Conservation (phyloP, 2,888 invertebrate species). For the Nephrocerus scutellatus region DNA sequence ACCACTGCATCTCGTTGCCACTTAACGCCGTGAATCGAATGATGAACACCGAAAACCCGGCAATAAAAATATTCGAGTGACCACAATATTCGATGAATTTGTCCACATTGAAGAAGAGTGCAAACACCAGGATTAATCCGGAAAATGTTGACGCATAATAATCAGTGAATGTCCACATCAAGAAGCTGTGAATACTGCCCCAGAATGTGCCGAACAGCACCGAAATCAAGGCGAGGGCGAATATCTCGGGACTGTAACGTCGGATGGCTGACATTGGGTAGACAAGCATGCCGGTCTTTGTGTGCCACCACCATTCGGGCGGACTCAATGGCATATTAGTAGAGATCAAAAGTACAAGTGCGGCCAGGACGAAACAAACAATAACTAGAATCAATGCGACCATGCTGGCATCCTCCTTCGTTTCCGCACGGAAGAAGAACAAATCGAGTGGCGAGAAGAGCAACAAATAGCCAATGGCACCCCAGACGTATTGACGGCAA, state of each 20-base stretch:
- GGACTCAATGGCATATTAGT: constrained; percentile 67
- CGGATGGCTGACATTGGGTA: constrained; percentile 73
- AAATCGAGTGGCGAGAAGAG: constrained; percentile 56
- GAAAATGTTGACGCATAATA: constrained; percentile 29
- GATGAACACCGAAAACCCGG: constrained; percentile 75
- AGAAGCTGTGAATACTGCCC: constrained; percentile 71
- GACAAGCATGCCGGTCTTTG: constrained; percentile 66
- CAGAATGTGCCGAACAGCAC: constrained; percentile 68
- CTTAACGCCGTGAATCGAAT: constrained; percentile 63
- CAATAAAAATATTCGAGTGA: constrained; percentile 73
- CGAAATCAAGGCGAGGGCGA: constrained; percentile 61
- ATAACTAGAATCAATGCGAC: constrained; percentile 39
- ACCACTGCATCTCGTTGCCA: constrained; percentile 51
- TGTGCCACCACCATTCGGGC: constrained; percentile 86
- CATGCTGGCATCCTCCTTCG: constrained; percentile 31
- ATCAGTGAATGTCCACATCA: constrained; percentile 57
- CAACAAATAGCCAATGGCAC: constrained; percentile 65
- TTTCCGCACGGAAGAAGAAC: constrained; percentile 40
- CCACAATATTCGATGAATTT: constrained; percentile 75
- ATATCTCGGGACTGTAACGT: constrained; percentile 67
- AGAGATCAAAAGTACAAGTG: constrained; percentile 52
- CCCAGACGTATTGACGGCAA: constrained; percentile 69
- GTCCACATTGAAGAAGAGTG: constrained; percentile 59
- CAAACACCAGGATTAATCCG: constrained; percentile 34
- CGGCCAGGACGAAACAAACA: constrained; percentile 56